These are phyloP conservation scores for Coregonus sp. DNA, from an alignment of 2,797 vertebrate species.

Conservation along the genomic window DNA sequence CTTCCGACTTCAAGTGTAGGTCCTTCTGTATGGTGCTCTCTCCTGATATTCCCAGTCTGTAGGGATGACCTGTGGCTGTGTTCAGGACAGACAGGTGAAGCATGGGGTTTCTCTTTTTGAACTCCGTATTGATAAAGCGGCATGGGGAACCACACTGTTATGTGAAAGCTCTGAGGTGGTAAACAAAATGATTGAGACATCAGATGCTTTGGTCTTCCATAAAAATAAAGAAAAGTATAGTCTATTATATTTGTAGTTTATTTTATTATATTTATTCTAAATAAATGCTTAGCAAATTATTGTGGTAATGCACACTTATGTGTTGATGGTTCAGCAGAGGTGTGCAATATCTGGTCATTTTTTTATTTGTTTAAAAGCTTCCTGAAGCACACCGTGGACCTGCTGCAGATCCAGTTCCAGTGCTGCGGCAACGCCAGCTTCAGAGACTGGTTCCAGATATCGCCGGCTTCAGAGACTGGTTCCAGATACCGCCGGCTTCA, in stretches of 20 bases:
- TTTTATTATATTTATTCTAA: background rate
- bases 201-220: background rate
- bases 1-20: slow-evolving; percentile 17
- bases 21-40: slow-evolving; percentile 10
- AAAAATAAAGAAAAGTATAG: background rate
- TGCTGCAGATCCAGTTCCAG: slow-evolving; percentile 87
- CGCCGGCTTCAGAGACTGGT: too few species aligned
- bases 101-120: background rate
- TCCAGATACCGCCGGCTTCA: slow-evolving; percentile 67
- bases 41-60: background rate
- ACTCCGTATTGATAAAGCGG: slow-evolving; percentile 5
- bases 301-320: background rate
- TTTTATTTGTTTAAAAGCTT: slow-evolving; percentile 31
- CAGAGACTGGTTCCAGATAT: slow-evolving; percentile 25
- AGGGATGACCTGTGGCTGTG: slow-evolving; percentile 20
- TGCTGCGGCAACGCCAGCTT: slow-evolving; percentile 93
- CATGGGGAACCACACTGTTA: background rate
- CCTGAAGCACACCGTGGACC: slow-evolving; percentile 86
- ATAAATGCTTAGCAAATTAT: slow-evolving; percentile 9
- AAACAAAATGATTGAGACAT: background rate
- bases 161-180: background rate
- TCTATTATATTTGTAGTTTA: background rate
- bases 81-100: slow-evolving; percentile 9
- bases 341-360: background rate
- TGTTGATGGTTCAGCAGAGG: background rate